phyloP scores from a whole-genome alignment of 2,888 invertebrate species.

The Acanthoscelides obtectus region DNA sequence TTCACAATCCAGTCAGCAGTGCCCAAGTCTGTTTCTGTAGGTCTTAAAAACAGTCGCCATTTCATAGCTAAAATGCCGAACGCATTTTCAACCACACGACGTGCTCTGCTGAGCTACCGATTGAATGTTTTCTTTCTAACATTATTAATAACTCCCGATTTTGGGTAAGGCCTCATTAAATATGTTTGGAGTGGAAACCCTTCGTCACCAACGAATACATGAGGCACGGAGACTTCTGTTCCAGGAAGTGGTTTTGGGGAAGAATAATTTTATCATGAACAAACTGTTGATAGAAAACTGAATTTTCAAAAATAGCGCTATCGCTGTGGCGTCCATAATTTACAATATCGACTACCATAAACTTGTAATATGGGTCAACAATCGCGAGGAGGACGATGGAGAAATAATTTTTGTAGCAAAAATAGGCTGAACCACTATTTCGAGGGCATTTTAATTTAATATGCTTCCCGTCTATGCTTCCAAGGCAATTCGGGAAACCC shows the following conservation, averaged over 20 bases:
- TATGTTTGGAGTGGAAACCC: slow-evolving; percentile 9
- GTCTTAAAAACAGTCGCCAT: too few species aligned
- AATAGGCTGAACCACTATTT: slow-evolving; percentile 5
- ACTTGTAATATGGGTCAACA: slow-evolving; percentile 7
- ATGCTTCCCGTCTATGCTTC: slow-evolving; percentile 9
- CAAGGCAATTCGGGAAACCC: slow-evolving; percentile 6
- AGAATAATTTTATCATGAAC: slow-evolving; percentile 3
- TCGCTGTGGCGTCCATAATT: slow-evolving; percentile 6
- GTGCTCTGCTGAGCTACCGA: too few species aligned
- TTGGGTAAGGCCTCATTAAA: slow-evolving; percentile 1
- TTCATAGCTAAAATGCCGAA: too few species aligned
- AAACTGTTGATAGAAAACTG: slow-evolving; percentile 7
- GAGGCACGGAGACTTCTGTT: slow-evolving; percentile 4
- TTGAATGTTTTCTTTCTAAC: too few species aligned
- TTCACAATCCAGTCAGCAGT: not conserved
- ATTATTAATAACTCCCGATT: slow-evolving; percentile 4
- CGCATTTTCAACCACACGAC: too few species aligned
- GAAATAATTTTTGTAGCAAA: not conserved
- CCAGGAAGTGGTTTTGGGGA: slow-evolving; percentile 5
- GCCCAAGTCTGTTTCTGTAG: not conserved
- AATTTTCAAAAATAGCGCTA: slow-evolving; percentile 9
- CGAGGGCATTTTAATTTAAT: slow-evolving; percentile 7
- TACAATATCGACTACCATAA: slow-evolving; percentile 1
- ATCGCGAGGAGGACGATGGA: slow-evolving; percentile 4
- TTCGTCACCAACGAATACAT: slow-evolving; percentile 6